Evolutionary conservation across 2,113 vertebrate species (phyloP).

Genomic region (Parotia lawesii): DNA sequence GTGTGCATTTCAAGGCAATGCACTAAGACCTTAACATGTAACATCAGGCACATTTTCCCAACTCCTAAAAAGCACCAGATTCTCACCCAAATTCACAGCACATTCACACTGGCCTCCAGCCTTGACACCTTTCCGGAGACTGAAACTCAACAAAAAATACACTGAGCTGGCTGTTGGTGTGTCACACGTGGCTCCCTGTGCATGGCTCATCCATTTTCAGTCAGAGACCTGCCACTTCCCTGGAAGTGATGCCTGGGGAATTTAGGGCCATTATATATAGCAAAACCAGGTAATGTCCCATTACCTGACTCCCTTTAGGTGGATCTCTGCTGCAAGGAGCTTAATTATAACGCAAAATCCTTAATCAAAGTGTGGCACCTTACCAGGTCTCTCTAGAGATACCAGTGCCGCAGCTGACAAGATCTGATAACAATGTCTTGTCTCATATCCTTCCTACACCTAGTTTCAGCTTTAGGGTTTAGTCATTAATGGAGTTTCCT

Average conservation of each 20-base stretch:
- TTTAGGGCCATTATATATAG: not conserved
- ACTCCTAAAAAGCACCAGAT: not conserved
- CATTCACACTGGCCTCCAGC: not conserved
- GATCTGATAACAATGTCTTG: not conserved
- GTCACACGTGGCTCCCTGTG: not conserved
- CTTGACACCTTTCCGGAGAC: not conserved
- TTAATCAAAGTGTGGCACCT: not conserved
- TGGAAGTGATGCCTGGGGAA: not conserved
- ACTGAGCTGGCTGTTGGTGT: not conserved
- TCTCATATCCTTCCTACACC: not conserved
- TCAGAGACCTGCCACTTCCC: not conserved
- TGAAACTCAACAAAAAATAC: not conserved
- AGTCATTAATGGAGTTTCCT: not conserved
- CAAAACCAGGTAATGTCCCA: not conserved
- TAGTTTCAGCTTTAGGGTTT: not conserved
- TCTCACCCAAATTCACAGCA: not conserved
- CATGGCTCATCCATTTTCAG: not conserved
- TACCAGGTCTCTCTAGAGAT: not conserved
- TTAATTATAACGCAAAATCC: not conserved
- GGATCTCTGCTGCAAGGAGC: not conserved
- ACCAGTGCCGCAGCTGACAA: not conserved
- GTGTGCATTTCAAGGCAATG: not conserved
- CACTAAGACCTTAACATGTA: not conserved
- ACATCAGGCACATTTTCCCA: not conserved
- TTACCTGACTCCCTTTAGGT: not conserved